phyloP scores from a whole-genome alignment of 2,113 vertebrate species.

The Erinaceus europaeus region DNA sequence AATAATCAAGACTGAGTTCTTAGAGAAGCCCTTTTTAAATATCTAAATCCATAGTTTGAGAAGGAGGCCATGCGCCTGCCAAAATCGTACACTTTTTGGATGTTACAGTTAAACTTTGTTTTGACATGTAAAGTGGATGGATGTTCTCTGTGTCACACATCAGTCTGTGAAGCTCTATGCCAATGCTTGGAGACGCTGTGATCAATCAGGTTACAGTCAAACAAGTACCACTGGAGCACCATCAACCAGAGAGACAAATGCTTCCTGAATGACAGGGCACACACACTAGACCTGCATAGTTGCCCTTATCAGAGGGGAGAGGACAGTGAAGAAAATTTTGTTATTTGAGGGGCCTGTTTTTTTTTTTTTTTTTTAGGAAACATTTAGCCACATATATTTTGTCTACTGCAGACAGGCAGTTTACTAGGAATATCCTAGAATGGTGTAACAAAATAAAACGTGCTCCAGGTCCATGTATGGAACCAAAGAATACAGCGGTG shows the following conservation, averaged over 20 bases:
- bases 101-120: neutral
- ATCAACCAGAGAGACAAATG: neutral
- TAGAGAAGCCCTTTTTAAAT: slow-evolving; percentile 25
- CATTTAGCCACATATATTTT: too few relatives aligned
- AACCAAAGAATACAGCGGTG: neutral
- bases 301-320: neutral
- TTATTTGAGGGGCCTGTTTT: neutral
- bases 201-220: neutral
- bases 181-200: neutral
- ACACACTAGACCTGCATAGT: neutral
- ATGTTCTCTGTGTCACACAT: neutral
- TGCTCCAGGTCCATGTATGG: neutral
- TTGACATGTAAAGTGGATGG: neutral
- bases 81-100: neutral
- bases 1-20: slow-evolving; percentile 30
- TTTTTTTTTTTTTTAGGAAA: too few relatives aligned
- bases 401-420: too few relatives aligned
- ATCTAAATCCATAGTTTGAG: slow-evolving; percentile 8
- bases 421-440: neutral
- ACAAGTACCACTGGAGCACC: neutral
- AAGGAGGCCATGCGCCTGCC: neutral
- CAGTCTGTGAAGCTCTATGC: neutral
- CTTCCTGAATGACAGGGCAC: accelerated
- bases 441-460: neutral
- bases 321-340: too few relatives aligned